A percentile compares a stretch with the other conserved stretches of the same genome.
Evolutionary conservation across 2,113 vertebrate species (phyloP).

Genomic region (Megalops atlanticus): DNA sequence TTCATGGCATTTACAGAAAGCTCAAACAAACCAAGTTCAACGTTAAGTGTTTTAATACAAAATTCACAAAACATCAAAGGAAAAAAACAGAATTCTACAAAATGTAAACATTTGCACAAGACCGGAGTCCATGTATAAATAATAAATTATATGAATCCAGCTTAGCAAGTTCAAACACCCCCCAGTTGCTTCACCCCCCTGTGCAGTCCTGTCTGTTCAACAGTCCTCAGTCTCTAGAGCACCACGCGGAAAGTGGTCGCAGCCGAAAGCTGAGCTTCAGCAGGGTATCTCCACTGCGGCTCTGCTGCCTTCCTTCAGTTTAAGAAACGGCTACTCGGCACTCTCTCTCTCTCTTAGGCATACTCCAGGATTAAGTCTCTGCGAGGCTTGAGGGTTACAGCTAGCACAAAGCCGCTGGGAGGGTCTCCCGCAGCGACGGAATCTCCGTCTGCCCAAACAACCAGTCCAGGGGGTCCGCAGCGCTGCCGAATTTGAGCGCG

Average conservation of each 20-base stretch:
- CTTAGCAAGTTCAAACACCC: neutral
- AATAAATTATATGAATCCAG: conserved; percentile 44
- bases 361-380: too few relatives aligned
- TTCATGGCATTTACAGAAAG: conserved; percentile 9
- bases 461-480: conserved; percentile 74
- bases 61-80: neutral
- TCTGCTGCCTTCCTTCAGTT: neutral
- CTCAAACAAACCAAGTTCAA: neutral
- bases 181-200: neutral
- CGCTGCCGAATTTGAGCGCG: conserved; percentile 49
- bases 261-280: neutral
- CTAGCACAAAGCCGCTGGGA: conserved; percentile 36
- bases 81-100: neutral
- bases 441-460: conserved; percentile 62
- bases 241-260: neutral
- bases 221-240: too few relatives aligned
- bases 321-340: neutral
- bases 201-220: neutral
- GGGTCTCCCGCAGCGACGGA: conserved; percentile 16
- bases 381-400: conserved; percentile 23
- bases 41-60: conserved; percentile 19
- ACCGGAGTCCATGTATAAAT: conserved; percentile 25
- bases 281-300: neutral
- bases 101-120: conserved; percentile 33
- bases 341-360: neutral